Evolutionary conservation across 2,888 invertebrate genomes (phyloP), one percentile per base, ranked within the genome.

Genomic region (Sialis fuliginosa): DNA sequence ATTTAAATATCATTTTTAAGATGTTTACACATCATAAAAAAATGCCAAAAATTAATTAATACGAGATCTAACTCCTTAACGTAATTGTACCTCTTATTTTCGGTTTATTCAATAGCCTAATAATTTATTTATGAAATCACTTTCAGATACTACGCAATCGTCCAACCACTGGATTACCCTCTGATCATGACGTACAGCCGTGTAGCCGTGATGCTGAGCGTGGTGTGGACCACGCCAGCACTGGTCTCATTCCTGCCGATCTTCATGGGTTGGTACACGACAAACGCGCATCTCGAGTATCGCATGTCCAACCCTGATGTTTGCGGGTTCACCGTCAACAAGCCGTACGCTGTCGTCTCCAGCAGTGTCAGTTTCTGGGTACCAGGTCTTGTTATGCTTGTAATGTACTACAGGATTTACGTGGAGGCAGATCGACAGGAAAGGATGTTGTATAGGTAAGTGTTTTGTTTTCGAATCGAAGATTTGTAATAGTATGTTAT

Each of bases 251-350:
- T 93, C 62, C 75, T 92, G 10, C 95, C 95, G 5, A 93, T 96
- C 48, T 92, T 93, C 63, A 81, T 91, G 68, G 92, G 89, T 32
- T 89, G 92, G 85, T 95, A 95, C 63, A 90, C 92, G 1, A 93
- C 93, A 0, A 70, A 74, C 13, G 84, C 86, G 52, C 86, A 89
- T 59, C 66, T 86, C 52, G 70, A 71, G 54, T 80, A 75, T 62
- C 68, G 81, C 51, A 74, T 70, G 61, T 69, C 70, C 54, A 75
- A 81, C 58, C 81, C 82, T 1, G 75, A 79, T 57, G 72, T 79
- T 49, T 91, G 90, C 65, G 76, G 77, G 61, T 90, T 90, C 61
- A 79, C 79, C 52, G 90, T 90, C 60, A 91, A 91, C 66, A 80
- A 78, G 63, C 75, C 81, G 50, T 92, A 91, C 57, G 88, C 89